Evolutionary conservation across 1,140 invertebrate genomes (phyloP).

Genomic region (Agraylea sexmaculata): DNA sequence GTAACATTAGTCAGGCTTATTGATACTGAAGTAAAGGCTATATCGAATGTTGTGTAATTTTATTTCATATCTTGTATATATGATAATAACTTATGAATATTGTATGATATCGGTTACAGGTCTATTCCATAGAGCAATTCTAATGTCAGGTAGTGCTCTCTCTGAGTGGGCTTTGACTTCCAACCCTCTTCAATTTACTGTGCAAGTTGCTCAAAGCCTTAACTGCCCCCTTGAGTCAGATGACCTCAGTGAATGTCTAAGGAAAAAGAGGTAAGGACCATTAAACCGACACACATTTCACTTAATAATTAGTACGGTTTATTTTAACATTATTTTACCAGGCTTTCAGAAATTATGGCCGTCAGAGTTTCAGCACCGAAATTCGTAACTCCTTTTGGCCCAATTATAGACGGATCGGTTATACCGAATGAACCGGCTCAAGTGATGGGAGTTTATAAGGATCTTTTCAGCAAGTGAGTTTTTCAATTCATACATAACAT

Average conservation of each 20-base stretch:
- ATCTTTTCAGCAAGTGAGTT: constrained; percentile 56
- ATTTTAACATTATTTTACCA: constrained; percentile 24
- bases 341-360: constrained; percentile 58
- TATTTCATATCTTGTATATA: too few relatives aligned
- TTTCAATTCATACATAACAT: background rate
- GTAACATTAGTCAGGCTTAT: too few relatives aligned
- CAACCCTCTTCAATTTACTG: constrained; percentile 64
- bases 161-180: constrained; percentile 79
- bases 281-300: constrained; percentile 34
- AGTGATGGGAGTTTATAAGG: constrained; percentile 59
- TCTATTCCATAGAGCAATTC: constrained; percentile 81
- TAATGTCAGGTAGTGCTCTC: constrained; percentile 89
- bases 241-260: constrained; percentile 49
- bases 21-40: too few relatives aligned
- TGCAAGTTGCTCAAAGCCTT: constrained; percentile 66
- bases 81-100: too few relatives aligned
- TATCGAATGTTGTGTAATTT: too few relatives aligned
- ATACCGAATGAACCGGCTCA: constrained; percentile 65
- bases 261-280: constrained; percentile 37
- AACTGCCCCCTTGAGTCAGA: constrained; percentile 57
- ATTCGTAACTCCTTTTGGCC: constrained; percentile 64
- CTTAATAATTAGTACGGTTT: too few relatives aligned
- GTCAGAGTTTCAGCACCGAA: constrained; percentile 48
- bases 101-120: too few relatives aligned
- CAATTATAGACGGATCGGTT: constrained; percentile 70